Conservation (phyloP, 2,888 invertebrate species). For the Brenthis hecate region DNA sequence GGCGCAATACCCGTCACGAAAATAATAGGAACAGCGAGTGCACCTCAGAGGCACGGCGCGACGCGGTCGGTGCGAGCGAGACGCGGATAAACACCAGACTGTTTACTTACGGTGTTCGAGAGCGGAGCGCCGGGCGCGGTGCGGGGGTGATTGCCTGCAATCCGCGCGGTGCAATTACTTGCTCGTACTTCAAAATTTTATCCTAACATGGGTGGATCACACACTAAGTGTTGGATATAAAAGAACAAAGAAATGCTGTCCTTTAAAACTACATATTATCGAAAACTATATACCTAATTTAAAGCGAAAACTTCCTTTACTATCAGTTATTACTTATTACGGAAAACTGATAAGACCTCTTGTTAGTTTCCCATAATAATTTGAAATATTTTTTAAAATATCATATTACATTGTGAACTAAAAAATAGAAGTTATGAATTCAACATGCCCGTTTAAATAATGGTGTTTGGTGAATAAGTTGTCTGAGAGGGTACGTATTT, state of each 20-base stretch:
- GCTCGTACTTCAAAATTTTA: constrained; percentile 71
- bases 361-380: neutral
- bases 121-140: constrained; percentile 70
- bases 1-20: constrained; percentile 83
- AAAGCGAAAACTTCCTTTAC: neutral
- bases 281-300: neutral
- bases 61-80: constrained; percentile 81
- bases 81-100: constrained; percentile 83
- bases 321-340: too few relatives aligned
- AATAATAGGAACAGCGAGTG: constrained; percentile 82
- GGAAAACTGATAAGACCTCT: too few relatives aligned
- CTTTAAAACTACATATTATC: neutral
- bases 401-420: constrained; percentile 8
- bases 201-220: constrained; percentile 55
- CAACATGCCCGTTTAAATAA: too few relatives aligned
- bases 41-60: constrained; percentile 82
- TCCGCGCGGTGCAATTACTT: constrained; percentile 81
- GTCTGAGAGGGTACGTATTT: neutral
- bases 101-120: constrained; percentile 81
- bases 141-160: constrained; percentile 74
- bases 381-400: constrained; percentile 8
- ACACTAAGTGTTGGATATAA: constrained; percentile 21
- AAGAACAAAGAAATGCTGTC: too few relatives aligned
- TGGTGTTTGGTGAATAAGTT: neutral
- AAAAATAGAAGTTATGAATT: neutral